These are phyloP conservation scores for Octopus sinensis DNA, from an alignment of 1,140 invertebrate species.

Conservation along the genomic window DNA sequence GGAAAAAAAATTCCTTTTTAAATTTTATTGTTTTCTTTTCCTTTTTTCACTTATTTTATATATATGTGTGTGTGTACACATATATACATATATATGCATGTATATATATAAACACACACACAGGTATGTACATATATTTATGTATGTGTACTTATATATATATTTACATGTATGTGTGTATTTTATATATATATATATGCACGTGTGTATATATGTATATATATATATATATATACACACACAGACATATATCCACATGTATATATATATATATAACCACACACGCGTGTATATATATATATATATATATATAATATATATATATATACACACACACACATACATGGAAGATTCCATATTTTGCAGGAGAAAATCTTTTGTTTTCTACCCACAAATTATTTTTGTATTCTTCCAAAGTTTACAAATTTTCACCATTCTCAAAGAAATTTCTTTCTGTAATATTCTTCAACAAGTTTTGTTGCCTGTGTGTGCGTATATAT, in stretches of 20 bases:
- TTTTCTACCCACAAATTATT: too few relatives aligned
- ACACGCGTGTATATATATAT: neutral
- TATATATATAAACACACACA: neutral
- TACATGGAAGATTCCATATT: neutral
- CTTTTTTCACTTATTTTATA: too few relatives aligned
- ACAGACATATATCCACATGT: neutral
- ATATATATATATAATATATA: constrained; percentile 5
- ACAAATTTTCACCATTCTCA: too few relatives aligned
- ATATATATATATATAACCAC: neutral
- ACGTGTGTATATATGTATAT: neutral
- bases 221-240: neutral
- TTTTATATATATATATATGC: neutral
- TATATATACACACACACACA: neutral
- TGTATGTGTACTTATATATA: neutral
- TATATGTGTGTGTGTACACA: too few relatives aligned
- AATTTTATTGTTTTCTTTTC: too few relatives aligned
- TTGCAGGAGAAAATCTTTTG: too few relatives aligned
- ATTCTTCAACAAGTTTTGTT: too few relatives aligned
- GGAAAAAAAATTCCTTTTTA: too few relatives aligned
- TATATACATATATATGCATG: neutral
- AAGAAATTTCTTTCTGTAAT: too few relatives aligned
- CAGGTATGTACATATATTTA: neutral
- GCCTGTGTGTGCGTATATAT: neutral
- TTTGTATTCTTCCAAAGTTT: too few relatives aligned
- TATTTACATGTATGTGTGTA: neutral